Base-by-base conservation (phyloP, 2,797 vertebrate genomes). In the Graptemys geographica region DNA sequence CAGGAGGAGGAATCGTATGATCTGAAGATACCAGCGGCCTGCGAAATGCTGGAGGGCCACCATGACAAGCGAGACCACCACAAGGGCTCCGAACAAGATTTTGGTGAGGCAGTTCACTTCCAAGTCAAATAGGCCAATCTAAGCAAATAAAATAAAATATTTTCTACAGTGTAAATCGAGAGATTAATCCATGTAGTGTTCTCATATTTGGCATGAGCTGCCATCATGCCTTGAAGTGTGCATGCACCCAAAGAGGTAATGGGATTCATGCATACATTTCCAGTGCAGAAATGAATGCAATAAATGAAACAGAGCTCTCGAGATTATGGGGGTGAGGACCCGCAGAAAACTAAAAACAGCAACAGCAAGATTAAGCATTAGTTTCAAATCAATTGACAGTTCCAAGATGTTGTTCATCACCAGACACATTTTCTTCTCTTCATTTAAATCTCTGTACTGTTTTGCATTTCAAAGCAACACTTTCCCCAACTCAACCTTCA, bases 61-160 rank as follows among this genome's bases (percentile, higher is more conserved):
- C 99, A 99, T 99, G 96, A 99, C 99, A 95, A 99, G 98, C 0
- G 99, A 99, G 81, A 99, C 99, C 92, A 99, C 99, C 87, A 99
- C 99, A 59, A 99, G 97, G 0, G 99, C 99, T 2, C 98, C 99
- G 25, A 99, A 99, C 3, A 99, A 98, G 97, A 99, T 99, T 98
- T 99, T 99, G 6, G 99, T 99, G 95, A 99, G 98, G 94, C 99
- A 99, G 97, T 99, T 99, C 96, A 99, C 99, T 91, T 99, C 99
- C 98, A 99, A 96, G 97, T 99, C 99, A 95, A 99, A 99, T 86
- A 99, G 98, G 27, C 99, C 99, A 15, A 99, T 99, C 99, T 99
- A 59, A 56, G 57, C 57, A n/a, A 90, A 90, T 2, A 37, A 56
- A 16, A 88, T 12, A 21, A 81, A 27, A 25, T 21, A 31, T 53